Percentiles rank a stretch among this genome's conserved stretches.
Conservation (phyloP, 2,113 vertebrate genomes). For the Galeopterus variegatus region DNA sequence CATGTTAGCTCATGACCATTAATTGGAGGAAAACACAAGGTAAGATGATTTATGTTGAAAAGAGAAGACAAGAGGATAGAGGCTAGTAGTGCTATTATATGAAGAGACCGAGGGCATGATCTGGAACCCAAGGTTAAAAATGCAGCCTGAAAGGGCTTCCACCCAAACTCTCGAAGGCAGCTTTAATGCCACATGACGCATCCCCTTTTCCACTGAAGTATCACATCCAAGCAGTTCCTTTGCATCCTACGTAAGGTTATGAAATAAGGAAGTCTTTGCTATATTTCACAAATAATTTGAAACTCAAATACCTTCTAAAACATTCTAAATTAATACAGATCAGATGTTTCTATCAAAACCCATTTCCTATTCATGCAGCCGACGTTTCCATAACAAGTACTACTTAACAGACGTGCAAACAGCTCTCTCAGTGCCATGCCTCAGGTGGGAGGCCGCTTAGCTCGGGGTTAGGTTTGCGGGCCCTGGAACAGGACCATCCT, state of each 20-base stretch:
- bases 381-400: background rate
- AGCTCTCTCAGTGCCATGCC: background rate
- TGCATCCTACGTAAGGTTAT: background rate
- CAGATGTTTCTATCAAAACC: background rate
- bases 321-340: background rate
- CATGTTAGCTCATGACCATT: background rate
- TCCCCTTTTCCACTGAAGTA: background rate
- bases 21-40: background rate
- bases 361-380: background rate
- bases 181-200: background rate
- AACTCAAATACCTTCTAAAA: slow-evolving; percentile 24
- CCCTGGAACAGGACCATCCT: background rate
- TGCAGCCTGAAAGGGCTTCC: background rate
- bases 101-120: background rate
- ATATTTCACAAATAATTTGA: slow-evolving; percentile 20
- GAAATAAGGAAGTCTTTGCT: background rate
- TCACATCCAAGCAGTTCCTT: background rate
- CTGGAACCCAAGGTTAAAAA: slow-evolving; percentile 35
- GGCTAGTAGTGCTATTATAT: background rate
- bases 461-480: background rate
- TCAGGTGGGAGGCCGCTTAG: background rate
- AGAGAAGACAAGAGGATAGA: background rate
- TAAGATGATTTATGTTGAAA: background rate
- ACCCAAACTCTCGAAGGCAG: background rate
- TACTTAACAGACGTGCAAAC: background rate